A percentile compares a stretch with the other conserved stretches of the same genome.
Conservation (phyloP, 2,797 vertebrate genomes). For the Fistularia tabacaria region DNA sequence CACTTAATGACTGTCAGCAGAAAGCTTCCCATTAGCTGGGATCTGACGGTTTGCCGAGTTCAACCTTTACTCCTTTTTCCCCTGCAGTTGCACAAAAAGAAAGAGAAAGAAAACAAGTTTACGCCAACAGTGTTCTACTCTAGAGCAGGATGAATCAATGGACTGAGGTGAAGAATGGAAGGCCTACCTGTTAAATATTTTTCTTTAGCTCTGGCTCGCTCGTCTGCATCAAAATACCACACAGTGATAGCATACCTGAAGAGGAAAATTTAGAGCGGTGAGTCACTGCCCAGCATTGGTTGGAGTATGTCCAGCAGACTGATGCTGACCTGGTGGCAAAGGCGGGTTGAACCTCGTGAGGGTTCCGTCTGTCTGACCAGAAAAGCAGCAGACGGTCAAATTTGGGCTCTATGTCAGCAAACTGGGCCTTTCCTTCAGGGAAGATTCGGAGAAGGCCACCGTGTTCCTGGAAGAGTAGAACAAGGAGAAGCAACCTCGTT, state of each 20-base stretch:
- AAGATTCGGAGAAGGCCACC: constrained; percentile 97
- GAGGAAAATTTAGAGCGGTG: constrained; percentile 33
- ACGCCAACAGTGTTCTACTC: not conserved
- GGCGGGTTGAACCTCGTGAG: constrained; percentile 97
- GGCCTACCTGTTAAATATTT: constrained; percentile 92
- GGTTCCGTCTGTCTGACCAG: constrained; percentile 98
- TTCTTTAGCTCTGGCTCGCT: constrained; percentile 96
- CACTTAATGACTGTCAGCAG: constrained; percentile 72
- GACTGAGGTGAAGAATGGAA: not conserved
- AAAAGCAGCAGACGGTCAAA: constrained; percentile 97
- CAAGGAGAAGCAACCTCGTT: constrained; percentile 22
- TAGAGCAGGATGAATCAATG: not conserved
- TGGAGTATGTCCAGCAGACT: not conserved
- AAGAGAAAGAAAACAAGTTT: not conserved
- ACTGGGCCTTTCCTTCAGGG: constrained; percentile 95
- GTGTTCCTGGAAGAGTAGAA: constrained; percentile 71
- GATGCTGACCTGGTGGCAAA: constrained; percentile 86
- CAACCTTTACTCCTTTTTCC: constrained; percentile 92
- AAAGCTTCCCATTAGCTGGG: constrained; percentile 78
- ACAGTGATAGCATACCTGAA: constrained; percentile 98
- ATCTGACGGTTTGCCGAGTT: constrained; percentile 88
- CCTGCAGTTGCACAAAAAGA: constrained; percentile 45
- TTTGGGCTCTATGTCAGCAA: constrained; percentile 96
- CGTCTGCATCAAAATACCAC: constrained; percentile 99
- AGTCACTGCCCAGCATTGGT: not conserved